Percentiles rank a stretch among this genome's conserved stretches.
Evolutionary conservation across 2,113 vertebrate species (phyloP).

Genomic region (Hepsetus odoe): DNA sequence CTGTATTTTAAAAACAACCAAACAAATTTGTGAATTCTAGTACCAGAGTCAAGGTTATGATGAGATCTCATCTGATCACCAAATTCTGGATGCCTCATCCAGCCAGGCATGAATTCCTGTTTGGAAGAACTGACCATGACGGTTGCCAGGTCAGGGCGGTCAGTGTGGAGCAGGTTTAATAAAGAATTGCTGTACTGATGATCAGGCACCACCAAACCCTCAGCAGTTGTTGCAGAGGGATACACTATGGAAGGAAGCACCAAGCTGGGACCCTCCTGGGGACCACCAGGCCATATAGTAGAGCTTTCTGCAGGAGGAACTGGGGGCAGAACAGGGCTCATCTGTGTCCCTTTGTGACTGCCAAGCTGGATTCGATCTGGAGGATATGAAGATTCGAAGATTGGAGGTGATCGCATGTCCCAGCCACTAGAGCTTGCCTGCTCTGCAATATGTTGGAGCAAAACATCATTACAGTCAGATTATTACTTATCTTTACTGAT

Average conservation of each 20-base stretch:
- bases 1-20: not conserved
- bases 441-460: constrained; percentile 53
- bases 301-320: constrained; percentile 45
- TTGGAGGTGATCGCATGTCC: constrained; percentile 32
- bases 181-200: constrained; percentile 79
- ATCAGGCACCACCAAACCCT: constrained; percentile 66
- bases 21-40: constrained; percentile 43
- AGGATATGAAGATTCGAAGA: constrained; percentile 35
- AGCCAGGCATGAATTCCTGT: constrained; percentile 68
- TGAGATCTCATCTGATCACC: constrained; percentile 64
- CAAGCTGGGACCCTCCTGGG: constrained; percentile 51
- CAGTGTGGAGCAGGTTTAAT: constrained; percentile 82
- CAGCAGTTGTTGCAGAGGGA: constrained; percentile 52
- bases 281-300: constrained; percentile 54
- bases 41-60: constrained; percentile 68
- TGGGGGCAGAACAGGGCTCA: constrained; percentile 31
- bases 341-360: constrained; percentile 12
- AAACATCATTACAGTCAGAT: not conserved
- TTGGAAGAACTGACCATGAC: constrained; percentile 74
- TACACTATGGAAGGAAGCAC: constrained; percentile 60
- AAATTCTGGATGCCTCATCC: constrained; percentile 63
- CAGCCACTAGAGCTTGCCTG: constrained; percentile 46
- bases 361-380: constrained; percentile 39
- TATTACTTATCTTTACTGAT: not conserved
- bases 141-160: constrained; percentile 69